These are phyloP conservation scores for Amniataba percoides DNA, from an alignment of 2,797 vertebrate species.

Conservation along the genomic window DNA sequence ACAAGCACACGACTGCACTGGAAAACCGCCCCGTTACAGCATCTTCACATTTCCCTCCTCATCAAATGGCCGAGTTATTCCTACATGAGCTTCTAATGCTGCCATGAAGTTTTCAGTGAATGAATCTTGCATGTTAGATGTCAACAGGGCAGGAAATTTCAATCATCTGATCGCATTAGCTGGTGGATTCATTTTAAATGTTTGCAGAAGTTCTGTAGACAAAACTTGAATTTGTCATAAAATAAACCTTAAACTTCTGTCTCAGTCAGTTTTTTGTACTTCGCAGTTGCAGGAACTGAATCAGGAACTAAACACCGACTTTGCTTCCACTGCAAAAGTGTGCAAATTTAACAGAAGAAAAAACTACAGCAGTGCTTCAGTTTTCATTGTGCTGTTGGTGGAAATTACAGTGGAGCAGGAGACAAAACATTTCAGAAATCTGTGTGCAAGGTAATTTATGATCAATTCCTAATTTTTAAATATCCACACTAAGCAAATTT, in stretches of 20 bases:
- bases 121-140: slow-evolving; percentile 50
- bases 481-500: too few species aligned
- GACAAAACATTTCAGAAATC: too few species aligned
- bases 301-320: background rate
- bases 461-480: too few species aligned
- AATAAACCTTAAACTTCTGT: background rate
- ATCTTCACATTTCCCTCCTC: background rate
- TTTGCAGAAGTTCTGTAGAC: background rate
- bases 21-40: slow-evolving; percentile 27
- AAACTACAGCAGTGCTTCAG: background rate
- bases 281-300: background rate
- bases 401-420: background rate
- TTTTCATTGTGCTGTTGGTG: background rate
- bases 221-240: background rate
- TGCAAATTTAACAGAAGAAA: background rate
- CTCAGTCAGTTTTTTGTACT: background rate
- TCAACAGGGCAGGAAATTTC: slow-evolving; percentile 57
- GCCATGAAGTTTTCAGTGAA: slow-evolving; percentile 17
- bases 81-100: slow-evolving; percentile 20
- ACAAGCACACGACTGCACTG: background rate
- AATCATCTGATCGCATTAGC: background rate
- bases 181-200: slow-evolving; percentile 19
- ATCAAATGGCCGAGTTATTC: slow-evolving; percentile 24
- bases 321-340: background rate
- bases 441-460: too few species aligned